Evolutionary conservation across 2,888 invertebrate genomes (phyloP), one percentile per base, ranked within the genome.

Genomic region (Spisula solida): DNA sequence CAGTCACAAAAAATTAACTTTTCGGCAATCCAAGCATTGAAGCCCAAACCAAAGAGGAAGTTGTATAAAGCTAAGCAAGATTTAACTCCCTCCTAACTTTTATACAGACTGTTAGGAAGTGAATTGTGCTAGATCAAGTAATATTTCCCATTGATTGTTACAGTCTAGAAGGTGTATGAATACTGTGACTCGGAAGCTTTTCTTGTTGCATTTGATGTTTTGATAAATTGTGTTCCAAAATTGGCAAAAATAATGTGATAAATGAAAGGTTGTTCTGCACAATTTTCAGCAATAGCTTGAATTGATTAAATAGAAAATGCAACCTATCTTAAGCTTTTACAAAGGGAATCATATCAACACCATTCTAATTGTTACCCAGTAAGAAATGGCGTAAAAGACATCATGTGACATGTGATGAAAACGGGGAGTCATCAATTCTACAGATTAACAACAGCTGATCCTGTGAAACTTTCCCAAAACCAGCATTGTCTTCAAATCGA

Each of bases 141-240:
- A 31, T 75, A 75, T 75, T 75, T 75, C 10, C 0, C 75, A 75
- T 75, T 75, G 75, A 75, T 31, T 75, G 75, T 34, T 31, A 34
- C 75, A 75, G 75, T 31, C 75, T 75, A 75, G 75, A 31, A 75
- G 75, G 31, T 29, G 75, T 31, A 34, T 34, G 34, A 75, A 75
- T 34, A 75, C 14, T 29, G 31, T 34, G 18, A 31, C 41, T 41
- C 34, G 31, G 18, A 75, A 34, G 29, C 34, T 31, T 34, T 75
- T 75, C 34, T 75, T 31, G 75, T 75, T 34, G 6, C 75, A 34
- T 31, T n/a, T 75, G 75, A 75, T 75, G 31, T 75, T 75, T 75
- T 75, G 75, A 75, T 75, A 75, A 75, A 75, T 75, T 75, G 75
- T 34, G 75, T 31, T 75, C 34, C 75, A 75, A 75, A 75, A 75